A percentile compares a stretch with the other conserved stretches of the same genome.
Evolutionary conservation across 2,113 vertebrate genomes (phyloP).

Genomic region (Heloderma charlesbogerti): DNA sequence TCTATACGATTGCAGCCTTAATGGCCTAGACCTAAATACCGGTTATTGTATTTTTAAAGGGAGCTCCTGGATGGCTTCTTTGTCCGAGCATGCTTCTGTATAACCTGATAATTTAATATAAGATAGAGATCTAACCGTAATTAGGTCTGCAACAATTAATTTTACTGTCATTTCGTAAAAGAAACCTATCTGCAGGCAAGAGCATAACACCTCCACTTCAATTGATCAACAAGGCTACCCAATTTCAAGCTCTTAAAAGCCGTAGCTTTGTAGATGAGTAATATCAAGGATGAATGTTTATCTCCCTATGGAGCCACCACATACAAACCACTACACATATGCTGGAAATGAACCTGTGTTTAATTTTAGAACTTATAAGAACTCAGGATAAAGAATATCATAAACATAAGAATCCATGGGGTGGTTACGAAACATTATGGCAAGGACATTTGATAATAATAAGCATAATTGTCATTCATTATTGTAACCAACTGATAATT

Average conservation of each 20-base stretch:
- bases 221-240: background rate
- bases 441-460: background rate
- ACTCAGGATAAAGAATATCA: background rate
- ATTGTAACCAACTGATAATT: background rate
- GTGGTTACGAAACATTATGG: background rate
- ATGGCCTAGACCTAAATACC: background rate
- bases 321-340: background rate
- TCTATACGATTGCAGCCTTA: background rate
- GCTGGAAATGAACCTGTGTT: slow-evolving; percentile 8
- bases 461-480: background rate
- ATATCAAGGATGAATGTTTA: accelerated
- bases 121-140: background rate
- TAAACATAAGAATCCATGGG: accelerated
- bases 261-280: slow-evolving; percentile 12
- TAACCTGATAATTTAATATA: background rate
- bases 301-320: slow-evolving; percentile 8
- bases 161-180: background rate
- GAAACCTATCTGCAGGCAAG: background rate
- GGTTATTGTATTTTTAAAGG: background rate
- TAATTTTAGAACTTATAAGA: background rate
- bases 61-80: background rate
- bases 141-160: background rate
- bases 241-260: background rate
- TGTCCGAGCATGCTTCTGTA: background rate
- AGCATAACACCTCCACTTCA: background rate